Evolutionary conservation across 2,888 invertebrate genomes (phyloP), one percentile per base, ranked within the genome.

Genomic region (Lobophora halterata): DNA sequence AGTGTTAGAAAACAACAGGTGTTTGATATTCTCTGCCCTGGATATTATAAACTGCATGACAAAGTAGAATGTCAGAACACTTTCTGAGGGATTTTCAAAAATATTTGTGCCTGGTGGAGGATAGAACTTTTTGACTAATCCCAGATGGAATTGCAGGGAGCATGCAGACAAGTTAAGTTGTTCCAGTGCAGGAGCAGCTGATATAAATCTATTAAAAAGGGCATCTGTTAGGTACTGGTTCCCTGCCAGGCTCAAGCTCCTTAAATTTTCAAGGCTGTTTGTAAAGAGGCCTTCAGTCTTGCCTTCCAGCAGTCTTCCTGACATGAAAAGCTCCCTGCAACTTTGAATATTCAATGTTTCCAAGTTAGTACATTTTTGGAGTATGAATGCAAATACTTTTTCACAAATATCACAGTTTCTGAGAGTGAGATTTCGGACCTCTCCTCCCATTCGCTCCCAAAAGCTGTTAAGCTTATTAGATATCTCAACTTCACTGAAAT

Each of bases 171-270:
- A 76, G 59, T 91, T 90, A 0, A 94, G 69, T 7, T 89, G 81
- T 43, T 90, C 86, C 8, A 94, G 64, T 36, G 86, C 79, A 23
- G 90, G 90, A 47, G 91, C 90, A 5, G 91, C 82, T 3, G 88
- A 78, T 1, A 91, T 83, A 58, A 94, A 87, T 56, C 93, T 89
- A 56, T 90, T 88, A 31, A 94, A 90, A 5, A 93, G 82, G n/a
- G 91, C 91, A 86, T 94, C 94, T 1, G 93, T 92, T 18, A 94
- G 77, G 67, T 93, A 93, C 48, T 93, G 89, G 62, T 94, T 92
- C 19, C 90, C 89, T 9, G 90, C 88, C 36, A 94, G 70, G 36
- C 90, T 91, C 11, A 94, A 73, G 32, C 80, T 79, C 44, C 80
- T 88, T 5, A 94, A 74, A 45, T 89, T 87, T 38, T 83, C 76